Percentiles rank a stretch among this genome's conserved stretches.
phyloP scores from a whole-genome alignment of 2,797 vertebrate species.

The Syngnathus acus region DNA sequence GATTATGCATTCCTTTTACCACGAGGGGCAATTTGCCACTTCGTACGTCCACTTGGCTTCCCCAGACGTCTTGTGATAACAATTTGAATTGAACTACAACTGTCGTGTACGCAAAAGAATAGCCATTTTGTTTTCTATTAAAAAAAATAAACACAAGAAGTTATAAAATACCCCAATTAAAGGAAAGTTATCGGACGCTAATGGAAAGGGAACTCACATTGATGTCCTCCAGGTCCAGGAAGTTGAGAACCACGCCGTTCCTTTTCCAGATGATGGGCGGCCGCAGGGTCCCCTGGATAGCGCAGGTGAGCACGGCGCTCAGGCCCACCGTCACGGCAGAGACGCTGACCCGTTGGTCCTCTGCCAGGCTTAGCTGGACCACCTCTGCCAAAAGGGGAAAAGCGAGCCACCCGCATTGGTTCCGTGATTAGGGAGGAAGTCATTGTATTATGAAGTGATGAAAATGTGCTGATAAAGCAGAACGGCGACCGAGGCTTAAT shows the following conservation, averaged over 20 bases:
- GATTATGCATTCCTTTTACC: neutral
- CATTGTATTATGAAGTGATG: neutral
- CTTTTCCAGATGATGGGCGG: constrained; percentile 92
- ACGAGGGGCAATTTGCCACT: neutral
- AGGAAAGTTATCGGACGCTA: neutral
- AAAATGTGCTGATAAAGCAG: neutral
- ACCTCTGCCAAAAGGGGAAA: constrained; percentile 72
- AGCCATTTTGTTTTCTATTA: too few relatives aligned
- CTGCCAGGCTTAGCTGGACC: constrained; percentile 78
- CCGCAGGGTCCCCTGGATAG: constrained; percentile 79
- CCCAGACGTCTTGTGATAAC: neutral
- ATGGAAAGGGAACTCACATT: constrained; percentile 74
- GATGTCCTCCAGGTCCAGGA: constrained; percentile 90
- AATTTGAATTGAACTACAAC: neutral
- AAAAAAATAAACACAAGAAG: too few relatives aligned
- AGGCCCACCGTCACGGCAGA: constrained; percentile 87
- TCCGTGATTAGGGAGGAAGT: constrained; percentile 11
- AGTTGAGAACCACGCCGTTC: constrained; percentile 84
- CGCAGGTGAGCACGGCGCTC: constrained; percentile 82
- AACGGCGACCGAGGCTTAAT: neutral
- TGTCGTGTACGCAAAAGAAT: too few relatives aligned
- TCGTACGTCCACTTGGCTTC: neutral
- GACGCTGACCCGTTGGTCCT: constrained; percentile 76
- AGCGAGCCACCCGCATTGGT: neutral
- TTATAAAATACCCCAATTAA: neutral